These are phyloP conservation scores for Lepidocolaptes lacrymiger DNA, from an alignment of 2,797 vertebrate genomes.

Conservation along the genomic window DNA sequence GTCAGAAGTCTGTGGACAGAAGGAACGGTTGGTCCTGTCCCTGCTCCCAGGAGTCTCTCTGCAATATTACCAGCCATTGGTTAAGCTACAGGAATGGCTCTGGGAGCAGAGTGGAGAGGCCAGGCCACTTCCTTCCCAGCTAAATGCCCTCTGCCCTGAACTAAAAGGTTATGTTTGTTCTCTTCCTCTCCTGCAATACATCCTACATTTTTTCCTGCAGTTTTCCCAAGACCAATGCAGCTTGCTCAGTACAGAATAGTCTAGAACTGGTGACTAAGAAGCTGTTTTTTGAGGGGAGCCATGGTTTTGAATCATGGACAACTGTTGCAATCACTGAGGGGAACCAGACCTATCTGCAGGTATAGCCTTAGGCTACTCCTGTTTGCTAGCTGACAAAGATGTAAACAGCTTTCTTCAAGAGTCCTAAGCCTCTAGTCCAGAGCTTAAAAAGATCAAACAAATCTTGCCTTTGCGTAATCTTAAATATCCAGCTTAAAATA, in stretches of 20 bases:
- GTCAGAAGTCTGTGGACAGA: background rate
- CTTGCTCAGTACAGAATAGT: background rate
- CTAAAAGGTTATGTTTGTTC: background rate
- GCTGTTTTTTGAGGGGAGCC: background rate
- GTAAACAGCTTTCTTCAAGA: background rate
- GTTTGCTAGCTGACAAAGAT: background rate
- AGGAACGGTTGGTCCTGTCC: background rate
- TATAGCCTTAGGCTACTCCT: background rate
- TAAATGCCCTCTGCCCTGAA: background rate
- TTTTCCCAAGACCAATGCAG: background rate
- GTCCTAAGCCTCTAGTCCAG: background rate
- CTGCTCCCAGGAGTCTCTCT: background rate
- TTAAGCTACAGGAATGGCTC: background rate
- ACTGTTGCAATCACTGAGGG: background rate
- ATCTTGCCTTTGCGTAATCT: background rate
- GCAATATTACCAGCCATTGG: background rate
- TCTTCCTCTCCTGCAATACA: background rate
- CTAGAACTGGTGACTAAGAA: background rate
- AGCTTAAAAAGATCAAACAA: background rate
- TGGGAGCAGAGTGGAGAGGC: background rate
- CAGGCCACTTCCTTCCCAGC: background rate
- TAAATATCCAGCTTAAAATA: background rate
- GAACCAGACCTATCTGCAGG: background rate
- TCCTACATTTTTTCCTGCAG: background rate
- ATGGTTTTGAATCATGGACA: background rate